Conservation (phyloP, 2,113 vertebrate genomes). For the Anguilla japonica region DNA sequence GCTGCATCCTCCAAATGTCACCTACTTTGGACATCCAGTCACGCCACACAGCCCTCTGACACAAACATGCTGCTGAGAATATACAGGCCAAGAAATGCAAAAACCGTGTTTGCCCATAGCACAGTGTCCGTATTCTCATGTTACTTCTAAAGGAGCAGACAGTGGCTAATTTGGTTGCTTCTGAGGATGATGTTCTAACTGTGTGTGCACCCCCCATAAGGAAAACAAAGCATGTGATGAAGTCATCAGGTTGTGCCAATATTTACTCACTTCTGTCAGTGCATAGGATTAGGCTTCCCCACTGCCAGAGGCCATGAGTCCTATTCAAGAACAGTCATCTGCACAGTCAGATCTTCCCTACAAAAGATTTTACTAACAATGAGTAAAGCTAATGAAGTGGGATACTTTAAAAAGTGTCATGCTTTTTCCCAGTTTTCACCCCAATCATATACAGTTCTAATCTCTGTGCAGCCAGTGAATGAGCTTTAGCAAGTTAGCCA, state of each 20-base stretch:
- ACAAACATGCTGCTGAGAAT: too few relatives aligned
- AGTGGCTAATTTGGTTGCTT: background rate
- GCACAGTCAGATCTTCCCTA: too few relatives aligned
- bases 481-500: too few relatives aligned
- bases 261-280: slow-evolving; percentile 5
- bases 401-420: background rate
- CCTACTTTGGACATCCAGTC: background rate
- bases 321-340: background rate
- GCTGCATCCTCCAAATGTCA: background rate
- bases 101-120: background rate
- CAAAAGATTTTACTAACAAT: background rate
- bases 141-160: background rate
- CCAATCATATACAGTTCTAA: too few relatives aligned
- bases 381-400: background rate
- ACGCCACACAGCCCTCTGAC: too few relatives aligned
- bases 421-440: background rate
- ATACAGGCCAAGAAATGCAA: too few relatives aligned
- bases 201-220: background rate
- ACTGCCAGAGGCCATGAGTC: background rate
- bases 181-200: background rate
- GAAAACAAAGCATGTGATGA: background rate
- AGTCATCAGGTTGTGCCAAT: slow-evolving; percentile 11
- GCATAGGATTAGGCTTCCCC: background rate
- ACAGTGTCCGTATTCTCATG: background rate
- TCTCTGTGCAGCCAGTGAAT: too few relatives aligned